A percentile compares a stretch with the other conserved stretches of the same genome.
These are phyloP conservation scores for Popillia japonica DNA, from an alignment of 1,140 invertebrate genomes.

Conservation along the genomic window DNA sequence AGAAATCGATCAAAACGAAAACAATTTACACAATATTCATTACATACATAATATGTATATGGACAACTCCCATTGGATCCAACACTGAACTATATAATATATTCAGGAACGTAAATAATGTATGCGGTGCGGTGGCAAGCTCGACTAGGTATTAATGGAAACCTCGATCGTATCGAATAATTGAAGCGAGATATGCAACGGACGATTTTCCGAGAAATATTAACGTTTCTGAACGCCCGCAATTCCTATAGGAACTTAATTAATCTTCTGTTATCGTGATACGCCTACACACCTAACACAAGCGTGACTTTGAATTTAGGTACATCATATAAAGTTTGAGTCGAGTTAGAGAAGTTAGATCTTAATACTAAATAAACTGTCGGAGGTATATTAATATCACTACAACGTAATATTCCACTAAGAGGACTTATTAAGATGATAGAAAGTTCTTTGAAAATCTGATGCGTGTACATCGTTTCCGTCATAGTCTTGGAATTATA, in stretches of 20 bases:
- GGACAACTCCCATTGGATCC: neutral
- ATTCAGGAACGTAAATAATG: conserved; percentile 17
- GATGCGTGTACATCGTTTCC: no score
- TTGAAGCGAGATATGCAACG: conserved; percentile 1
- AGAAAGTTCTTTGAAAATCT: no score
- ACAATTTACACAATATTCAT: neutral
- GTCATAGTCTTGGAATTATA: no score
- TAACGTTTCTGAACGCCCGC: neutral
- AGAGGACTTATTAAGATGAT: no score
- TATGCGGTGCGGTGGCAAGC: neutral
- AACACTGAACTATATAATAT: conserved; percentile 1
- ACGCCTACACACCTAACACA: neutral
- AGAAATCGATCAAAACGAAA: neutral
- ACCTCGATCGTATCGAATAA: conserved; percentile 26
- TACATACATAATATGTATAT: no score
- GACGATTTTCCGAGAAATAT: neutral
- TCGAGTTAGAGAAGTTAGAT: no score
- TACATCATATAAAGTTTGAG: neutral
- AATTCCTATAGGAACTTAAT: conserved; percentile 4
- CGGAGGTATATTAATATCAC: no score
- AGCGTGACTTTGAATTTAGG: neutral
- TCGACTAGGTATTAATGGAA: conserved; percentile 27
- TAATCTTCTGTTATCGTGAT: conserved; percentile 12
- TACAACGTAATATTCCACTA: no score
- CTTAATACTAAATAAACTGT: no score